These are phyloP conservation scores for Pachyrhynchus sulphureomaculatus DNA, from an alignment of 1,140 invertebrate genomes.

Conservation along the genomic window DNA sequence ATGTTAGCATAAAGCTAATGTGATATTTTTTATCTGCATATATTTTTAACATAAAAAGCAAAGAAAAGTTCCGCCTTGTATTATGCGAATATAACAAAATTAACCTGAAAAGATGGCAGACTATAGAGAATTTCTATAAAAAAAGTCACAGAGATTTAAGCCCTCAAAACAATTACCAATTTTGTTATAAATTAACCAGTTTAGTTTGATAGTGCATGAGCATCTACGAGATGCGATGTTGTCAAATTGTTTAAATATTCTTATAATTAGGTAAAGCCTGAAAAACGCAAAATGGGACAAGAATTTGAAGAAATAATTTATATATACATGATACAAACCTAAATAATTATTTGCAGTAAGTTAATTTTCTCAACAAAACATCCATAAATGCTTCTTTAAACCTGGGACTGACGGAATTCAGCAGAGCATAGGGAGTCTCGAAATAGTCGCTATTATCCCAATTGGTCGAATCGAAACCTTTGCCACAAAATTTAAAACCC, in stretches of 20 bases:
- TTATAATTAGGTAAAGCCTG: too few relatives aligned
- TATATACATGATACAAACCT: background rate
- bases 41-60: too few relatives aligned
- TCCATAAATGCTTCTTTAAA: constrained; percentile 77
- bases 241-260: background rate
- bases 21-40: too few relatives aligned
- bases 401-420: constrained; percentile 73
- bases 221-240: background rate
- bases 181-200: too few relatives aligned
- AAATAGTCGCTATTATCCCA: constrained; percentile 57
- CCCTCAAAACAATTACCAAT: too few relatives aligned
- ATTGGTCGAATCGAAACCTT: constrained; percentile 61
- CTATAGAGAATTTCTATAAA: too few relatives aligned
- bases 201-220: background rate
- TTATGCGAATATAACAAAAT: too few relatives aligned
- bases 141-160: too few relatives aligned
- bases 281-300: too few relatives aligned
- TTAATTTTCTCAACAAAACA: constrained; percentile 58
- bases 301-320: background rate
- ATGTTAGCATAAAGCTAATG: too few relatives aligned
- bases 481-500: constrained; percentile 75
- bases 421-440: constrained; percentile 80
- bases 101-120: too few relatives aligned
- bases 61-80: too few relatives aligned
- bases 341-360: constrained; percentile 24